Evolutionary conservation across 2,888 invertebrate genomes (phyloP), one percentile per base, ranked within the genome.

Genomic region (Tetanocera ferruginea): DNA sequence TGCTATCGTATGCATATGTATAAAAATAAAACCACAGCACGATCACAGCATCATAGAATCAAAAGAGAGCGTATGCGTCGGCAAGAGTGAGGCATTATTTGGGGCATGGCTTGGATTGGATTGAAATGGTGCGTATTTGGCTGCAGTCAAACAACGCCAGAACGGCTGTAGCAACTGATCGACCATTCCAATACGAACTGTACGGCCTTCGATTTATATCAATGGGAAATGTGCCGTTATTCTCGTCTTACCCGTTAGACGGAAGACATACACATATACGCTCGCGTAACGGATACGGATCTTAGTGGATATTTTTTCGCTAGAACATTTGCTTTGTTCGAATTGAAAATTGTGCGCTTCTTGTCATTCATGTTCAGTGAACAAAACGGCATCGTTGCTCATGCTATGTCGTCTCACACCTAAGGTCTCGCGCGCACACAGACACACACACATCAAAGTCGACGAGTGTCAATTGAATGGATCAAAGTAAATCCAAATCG

Each of bases 401-500:
- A 28, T 25, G 37, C 19, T 23, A 37, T 51, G 67, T 82, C 80
- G 77, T 76, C 79, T 82, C 82, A 78, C 82, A 82, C 82, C 80
- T 78, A 76, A 72, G 74, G 8, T 19, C 66, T 4, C 25, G 37
- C 37, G 28, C 19, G 14, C n/a, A n/a, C 51, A 67, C 6, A 52
- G 11, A 37, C 51, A 74, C 37, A 34, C 19, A 43, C 34, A 76
- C 76, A 49, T 60, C 60, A 23, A 55, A 57, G 72, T 14, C 51
- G 64, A 11, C 49, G 72, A 84, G 86, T 86, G 86, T 84, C 86
- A 87, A 86, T 84, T 85, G 86, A 86, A 85, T 80, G 82, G 83
- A 85, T 88, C 87, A 86, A 83, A 84, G 83, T 43, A 43, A 82
- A 84, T 81, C 87, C 28, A 83, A 81, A 83, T 83, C 81, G 81